Conservation (phyloP, 2,113 vertebrate genomes). For the Aepyceros melampus region DNA sequence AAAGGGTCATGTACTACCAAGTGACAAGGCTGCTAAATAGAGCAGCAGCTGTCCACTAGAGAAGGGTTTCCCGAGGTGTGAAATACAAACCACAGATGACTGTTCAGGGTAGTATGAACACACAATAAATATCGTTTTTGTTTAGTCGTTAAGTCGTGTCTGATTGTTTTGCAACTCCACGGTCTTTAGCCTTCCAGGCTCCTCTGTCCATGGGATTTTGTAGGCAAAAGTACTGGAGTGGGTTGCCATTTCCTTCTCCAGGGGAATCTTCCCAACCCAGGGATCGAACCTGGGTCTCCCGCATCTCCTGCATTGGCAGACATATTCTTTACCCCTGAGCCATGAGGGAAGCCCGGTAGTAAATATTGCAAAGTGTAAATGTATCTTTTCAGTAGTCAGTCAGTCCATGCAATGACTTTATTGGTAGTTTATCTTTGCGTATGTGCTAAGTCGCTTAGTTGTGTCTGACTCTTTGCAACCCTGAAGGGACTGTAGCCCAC, state of each 20-base stretch:
- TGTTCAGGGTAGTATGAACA: background rate
- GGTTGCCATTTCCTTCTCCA: background rate
- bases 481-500: background rate
- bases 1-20: background rate
- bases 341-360: background rate
- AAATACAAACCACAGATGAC: background rate
- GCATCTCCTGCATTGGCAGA: background rate
- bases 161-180: background rate
- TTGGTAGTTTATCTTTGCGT: background rate
- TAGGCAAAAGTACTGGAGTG: background rate
- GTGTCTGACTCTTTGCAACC: background rate
- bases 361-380: background rate
- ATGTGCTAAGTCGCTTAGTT: background rate
- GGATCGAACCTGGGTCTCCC: background rate
- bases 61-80: background rate
- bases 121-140: background rate
- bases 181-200: background rate
- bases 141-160: background rate
- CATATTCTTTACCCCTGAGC: background rate
- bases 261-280: background rate
- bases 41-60: background rate
- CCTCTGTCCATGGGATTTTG: background rate
- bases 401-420: background rate
- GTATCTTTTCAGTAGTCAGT: background rate
- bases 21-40: background rate